These are phyloP conservation scores for Nothobranchius kuhntae DNA, from an alignment of 2,113 vertebrate species.

Conservation along the genomic window DNA sequence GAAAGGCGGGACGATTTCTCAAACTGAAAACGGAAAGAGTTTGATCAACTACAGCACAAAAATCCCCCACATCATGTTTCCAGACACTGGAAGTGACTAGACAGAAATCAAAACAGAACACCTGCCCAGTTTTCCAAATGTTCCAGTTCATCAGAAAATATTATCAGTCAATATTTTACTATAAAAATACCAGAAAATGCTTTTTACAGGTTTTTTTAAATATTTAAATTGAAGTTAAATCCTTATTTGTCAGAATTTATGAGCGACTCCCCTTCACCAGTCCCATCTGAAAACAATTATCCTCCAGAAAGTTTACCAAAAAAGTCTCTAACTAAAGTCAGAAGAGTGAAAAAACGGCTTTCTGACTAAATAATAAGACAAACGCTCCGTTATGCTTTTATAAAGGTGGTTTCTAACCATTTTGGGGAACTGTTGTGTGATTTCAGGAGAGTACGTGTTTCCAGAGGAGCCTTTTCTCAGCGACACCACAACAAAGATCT, in stretches of 20 bases:
- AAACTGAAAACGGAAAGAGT: conserved; percentile 77
- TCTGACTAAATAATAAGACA: neutral
- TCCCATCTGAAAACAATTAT: too few species aligned
- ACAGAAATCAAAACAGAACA: neutral
- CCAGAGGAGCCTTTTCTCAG: conserved; percentile 85
- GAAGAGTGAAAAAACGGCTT: neutral
- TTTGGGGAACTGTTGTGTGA: conserved; percentile 95
- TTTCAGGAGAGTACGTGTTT: conserved; percentile 84
- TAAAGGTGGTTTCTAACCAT: conserved; percentile 79
- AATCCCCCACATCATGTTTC: neutral
- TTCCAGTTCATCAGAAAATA: too few species aligned
- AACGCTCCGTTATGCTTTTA: neutral
- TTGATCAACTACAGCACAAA: neutral
- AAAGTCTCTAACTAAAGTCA: too few species aligned
- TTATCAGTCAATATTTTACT: too few species aligned
- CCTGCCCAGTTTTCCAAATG: too few species aligned
- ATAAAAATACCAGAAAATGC: too few species aligned
- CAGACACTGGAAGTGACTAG: neutral
- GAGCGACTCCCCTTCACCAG: too few species aligned
- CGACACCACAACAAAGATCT: conserved; percentile 96
- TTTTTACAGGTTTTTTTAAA: too few species aligned
- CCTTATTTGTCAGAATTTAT: too few species aligned
- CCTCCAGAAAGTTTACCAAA: too few species aligned
- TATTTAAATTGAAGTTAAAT: too few species aligned
- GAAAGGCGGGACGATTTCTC: conserved; percentile 89